Conservation (phyloP, 1,140 invertebrate species). For the Portunus trituberculatus region DNA sequence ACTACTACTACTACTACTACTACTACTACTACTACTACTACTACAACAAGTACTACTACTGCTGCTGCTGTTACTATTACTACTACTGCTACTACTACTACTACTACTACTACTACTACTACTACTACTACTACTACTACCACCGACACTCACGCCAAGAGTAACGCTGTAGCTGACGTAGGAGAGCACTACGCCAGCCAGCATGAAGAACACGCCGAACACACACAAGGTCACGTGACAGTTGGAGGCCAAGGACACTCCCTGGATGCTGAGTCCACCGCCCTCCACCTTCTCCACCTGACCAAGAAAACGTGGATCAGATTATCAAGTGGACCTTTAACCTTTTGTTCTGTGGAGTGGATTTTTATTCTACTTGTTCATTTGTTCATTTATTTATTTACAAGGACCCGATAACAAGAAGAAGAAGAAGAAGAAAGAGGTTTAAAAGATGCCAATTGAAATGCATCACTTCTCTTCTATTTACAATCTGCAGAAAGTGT, state of each 20-base stretch:
- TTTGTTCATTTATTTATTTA: not conserved
- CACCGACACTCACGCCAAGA: not conserved
- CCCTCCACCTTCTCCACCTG: conserved; percentile 73
- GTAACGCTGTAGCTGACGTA: conserved; percentile 69
- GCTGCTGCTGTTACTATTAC: not conserved
- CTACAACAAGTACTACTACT: not conserved
- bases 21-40: not conserved
- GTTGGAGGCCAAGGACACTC: conserved; percentile 67
- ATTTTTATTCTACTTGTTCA: too few relatives aligned
- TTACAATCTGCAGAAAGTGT: too few relatives aligned
- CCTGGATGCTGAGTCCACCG: conserved; percentile 68
- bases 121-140: not conserved
- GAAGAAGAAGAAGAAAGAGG: too few relatives aligned
- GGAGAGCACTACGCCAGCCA: conserved; percentile 69
- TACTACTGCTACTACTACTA: conserved; percentile 6
- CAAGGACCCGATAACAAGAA: too few relatives aligned
- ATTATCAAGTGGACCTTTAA: not conserved
- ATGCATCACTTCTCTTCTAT: not conserved
- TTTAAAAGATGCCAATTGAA: too few relatives aligned
- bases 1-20: not conserved
- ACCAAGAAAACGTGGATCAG: not conserved
- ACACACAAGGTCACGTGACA: conserved; percentile 71
- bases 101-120: not conserved
- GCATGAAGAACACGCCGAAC: conserved; percentile 72
- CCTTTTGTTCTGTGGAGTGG: not conserved